Conservation (phyloP, 2,113 vertebrate genomes). For the Pseudopipra pipra region DNA sequence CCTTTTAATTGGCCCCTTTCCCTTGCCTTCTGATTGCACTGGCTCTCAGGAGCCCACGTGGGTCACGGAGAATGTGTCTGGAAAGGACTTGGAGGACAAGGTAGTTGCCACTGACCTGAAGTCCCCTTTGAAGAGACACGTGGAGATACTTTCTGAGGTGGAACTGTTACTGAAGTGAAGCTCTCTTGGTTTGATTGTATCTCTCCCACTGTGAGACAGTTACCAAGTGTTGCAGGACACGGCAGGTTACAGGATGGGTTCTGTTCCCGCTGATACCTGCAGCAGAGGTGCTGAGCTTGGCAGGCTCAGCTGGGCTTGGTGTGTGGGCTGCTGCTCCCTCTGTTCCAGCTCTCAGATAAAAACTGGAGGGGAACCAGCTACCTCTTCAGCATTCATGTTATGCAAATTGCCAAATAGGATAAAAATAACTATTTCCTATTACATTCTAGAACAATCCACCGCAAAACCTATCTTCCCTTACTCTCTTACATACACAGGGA, state of each 20-base stretch:
- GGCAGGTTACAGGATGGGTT: not conserved
- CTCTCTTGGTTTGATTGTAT: not conserved
- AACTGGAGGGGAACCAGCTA: not conserved
- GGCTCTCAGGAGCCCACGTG: accelerated
- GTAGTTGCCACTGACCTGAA: not conserved
- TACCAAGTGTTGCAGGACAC: not conserved
- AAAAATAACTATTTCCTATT: not conserved
- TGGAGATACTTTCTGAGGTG: not conserved
- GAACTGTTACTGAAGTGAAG: not conserved
- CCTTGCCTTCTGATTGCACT: not conserved
- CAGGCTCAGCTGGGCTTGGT: not conserved
- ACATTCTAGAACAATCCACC: not conserved
- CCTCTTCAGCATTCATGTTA: not conserved
- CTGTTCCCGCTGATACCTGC: not conserved
- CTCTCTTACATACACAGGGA: not conserved
- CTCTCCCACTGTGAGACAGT: not conserved
- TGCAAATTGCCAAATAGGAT: not conserved
- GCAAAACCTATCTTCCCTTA: not conserved
- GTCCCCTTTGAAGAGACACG: not conserved
- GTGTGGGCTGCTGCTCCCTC: slow-evolving; percentile 33
- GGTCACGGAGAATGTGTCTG: not conserved
- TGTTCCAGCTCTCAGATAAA: not conserved
- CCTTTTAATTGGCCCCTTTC: not conserved
- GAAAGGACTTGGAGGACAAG: not conserved
- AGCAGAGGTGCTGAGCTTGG: not conserved